Percentiles rank a stretch among this genome's conserved stretches.
Conservation (phyloP, 2,113 vertebrate genomes). For the Trematomus loennbergii region DNA sequence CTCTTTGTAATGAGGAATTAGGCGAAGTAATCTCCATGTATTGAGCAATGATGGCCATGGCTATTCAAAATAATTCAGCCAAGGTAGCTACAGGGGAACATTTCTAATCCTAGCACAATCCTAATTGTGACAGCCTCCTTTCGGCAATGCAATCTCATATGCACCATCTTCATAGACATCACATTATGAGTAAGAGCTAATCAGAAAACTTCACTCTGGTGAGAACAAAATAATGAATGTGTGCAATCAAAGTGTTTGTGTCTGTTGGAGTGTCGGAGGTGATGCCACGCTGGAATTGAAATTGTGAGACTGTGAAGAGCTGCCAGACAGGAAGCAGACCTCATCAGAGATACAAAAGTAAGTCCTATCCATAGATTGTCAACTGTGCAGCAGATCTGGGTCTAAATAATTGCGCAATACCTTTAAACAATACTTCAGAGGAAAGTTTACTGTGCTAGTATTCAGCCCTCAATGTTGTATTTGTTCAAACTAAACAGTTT, state of each 20-base stretch:
- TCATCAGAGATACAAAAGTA: conserved; percentile 5
- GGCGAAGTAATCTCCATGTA: not conserved
- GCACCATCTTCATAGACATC: conserved; percentile 7
- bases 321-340: conserved; percentile 25
- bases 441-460: not conserved
- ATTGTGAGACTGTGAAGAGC: not conserved
- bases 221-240: conserved; percentile 27
- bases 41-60: not conserved
- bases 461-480: not conserved
- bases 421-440: not conserved
- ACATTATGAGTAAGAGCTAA: conserved; percentile 40
- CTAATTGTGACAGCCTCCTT: not conserved
- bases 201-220: conserved; percentile 16
- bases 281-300: not conserved
- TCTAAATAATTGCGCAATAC: not conserved
- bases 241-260: conserved; percentile 8
- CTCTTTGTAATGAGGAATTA: not conserved
- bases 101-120: not conserved
- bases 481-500: not conserved
- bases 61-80: not conserved
- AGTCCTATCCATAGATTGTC: not conserved
- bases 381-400: not conserved
- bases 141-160: not conserved
- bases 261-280: not conserved
- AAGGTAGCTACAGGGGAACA: not conserved